A percentile compares a stretch with the other conserved stretches of the same genome.
phyloP scores from a whole-genome alignment of 1,140 invertebrate species.

The Listronotus bonariensis region DNA sequence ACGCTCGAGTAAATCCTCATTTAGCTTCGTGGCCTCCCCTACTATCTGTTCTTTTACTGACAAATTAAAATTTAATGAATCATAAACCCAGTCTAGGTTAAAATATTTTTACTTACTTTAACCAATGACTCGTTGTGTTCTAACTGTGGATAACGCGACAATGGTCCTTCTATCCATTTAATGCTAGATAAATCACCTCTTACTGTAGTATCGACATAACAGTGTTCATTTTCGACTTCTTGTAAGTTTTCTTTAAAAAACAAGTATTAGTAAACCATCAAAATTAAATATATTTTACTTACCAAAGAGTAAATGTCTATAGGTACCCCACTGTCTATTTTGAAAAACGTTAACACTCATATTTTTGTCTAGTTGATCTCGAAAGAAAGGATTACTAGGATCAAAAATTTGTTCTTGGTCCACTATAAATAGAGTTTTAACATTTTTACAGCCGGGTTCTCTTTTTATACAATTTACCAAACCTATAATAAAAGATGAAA shows the following conservation, averaged over 20 bases:
- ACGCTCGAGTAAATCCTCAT: no score
- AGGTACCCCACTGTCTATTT: constrained; percentile 68
- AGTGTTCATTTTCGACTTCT: constrained; percentile 64
- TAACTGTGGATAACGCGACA: constrained; percentile 56
- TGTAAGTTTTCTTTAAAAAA: constrained; percentile 36
- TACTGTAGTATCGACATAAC: constrained; percentile 76
- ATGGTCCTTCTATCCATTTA: constrained; percentile 76
- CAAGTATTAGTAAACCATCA: not conserved
- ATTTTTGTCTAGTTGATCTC: constrained; percentile 63
- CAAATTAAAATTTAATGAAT: no score
- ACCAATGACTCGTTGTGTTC: constrained; percentile 54
- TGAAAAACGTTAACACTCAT: constrained; percentile 70
- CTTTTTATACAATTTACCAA: constrained; percentile 75
- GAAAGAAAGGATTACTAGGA: constrained; percentile 65
- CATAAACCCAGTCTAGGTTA: no score
- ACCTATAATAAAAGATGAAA: constrained; percentile 57
- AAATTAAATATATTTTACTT: not conserved
- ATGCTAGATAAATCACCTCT: constrained; percentile 85
- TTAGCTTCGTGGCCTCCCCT: no score
- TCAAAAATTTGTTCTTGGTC: constrained; percentile 70
- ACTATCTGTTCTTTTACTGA: no score
- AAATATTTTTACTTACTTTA: not conserved
- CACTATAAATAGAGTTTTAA: constrained; percentile 67
- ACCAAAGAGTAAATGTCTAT: constrained; percentile 52
- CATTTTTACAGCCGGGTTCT: constrained; percentile 69